phyloP scores from a whole-genome alignment of 2,113 vertebrate species.

The Tiliqua scincoides region DNA sequence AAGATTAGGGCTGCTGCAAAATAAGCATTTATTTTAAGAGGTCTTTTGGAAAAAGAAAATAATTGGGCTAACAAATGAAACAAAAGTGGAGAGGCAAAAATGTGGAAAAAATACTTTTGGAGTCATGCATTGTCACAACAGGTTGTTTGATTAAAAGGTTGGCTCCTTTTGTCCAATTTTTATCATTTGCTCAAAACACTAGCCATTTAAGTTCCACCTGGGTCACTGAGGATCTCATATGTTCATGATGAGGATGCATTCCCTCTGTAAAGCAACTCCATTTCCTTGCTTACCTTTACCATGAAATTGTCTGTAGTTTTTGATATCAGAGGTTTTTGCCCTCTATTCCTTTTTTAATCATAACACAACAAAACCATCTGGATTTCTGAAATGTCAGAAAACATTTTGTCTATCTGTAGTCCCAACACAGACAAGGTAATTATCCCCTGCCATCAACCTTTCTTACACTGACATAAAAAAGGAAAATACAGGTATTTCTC shows the following conservation, averaged over 20 bases:
- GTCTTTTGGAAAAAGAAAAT: background rate
- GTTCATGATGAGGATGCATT: background rate
- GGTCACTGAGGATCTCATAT: background rate
- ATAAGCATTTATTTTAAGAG: too few relatives aligned
- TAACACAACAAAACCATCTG: constrained; percentile 37
- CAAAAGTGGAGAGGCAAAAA: background rate
- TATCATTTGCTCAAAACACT: background rate
- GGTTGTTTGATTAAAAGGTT: background rate
- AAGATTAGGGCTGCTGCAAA: too few relatives aligned
- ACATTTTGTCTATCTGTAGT: constrained; percentile 33
- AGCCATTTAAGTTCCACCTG: background rate
- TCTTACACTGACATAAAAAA: background rate
- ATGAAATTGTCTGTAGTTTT: background rate
- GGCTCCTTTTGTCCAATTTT: background rate
- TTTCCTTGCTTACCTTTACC: background rate
- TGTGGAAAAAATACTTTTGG: background rate
- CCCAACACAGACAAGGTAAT: constrained; percentile 47
- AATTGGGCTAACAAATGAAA: background rate
- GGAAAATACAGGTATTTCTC: background rate
- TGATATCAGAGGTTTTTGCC: constrained; percentile 43
- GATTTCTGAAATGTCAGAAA: constrained; percentile 54
- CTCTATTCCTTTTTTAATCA: constrained; percentile 54
- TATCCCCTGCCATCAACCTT: constrained; percentile 37
- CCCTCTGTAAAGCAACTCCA: rapidly evolving
- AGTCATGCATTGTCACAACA: background rate